These are phyloP conservation scores for Lepidostoma basale DNA, from an alignment of 1,140 invertebrate genomes.

Conservation along the genomic window DNA sequence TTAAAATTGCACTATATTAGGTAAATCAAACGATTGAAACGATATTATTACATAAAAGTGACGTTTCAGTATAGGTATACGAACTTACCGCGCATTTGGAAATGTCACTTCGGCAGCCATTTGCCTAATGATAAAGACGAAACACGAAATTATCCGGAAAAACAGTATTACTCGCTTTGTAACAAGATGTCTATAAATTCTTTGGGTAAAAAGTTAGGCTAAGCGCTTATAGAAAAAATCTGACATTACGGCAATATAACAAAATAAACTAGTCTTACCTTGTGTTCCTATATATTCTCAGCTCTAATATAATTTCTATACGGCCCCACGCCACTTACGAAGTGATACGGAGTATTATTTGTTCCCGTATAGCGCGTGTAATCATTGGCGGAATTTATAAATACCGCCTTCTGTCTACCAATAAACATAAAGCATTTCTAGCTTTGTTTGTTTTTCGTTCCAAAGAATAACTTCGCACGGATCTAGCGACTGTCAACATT, in stretches of 20 bases:
- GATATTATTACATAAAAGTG: conserved; percentile 13
- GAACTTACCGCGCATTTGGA: conserved; percentile 39
- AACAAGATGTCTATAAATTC: neutral
- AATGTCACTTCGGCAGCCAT: conserved; percentile 61
- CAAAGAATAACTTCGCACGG: neutral
- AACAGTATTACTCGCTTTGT: conserved; percentile 10
- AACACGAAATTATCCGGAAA: conserved; percentile 28
- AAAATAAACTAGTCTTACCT: conserved; percentile 35
- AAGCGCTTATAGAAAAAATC: conserved; percentile 10
- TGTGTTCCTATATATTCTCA: conserved; percentile 30
- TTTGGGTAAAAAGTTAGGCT: neutral
- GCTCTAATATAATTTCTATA: conserved; percentile 34
- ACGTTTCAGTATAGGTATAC: conserved; percentile 21
- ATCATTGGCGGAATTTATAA: conserved; percentile 40
- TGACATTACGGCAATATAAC: conserved; percentile 20
- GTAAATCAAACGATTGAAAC: neutral
- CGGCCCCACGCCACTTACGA: conserved; percentile 32
- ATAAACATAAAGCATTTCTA: conserved; percentile 37
- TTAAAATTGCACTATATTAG: neutral
- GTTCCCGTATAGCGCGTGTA: conserved; percentile 6
- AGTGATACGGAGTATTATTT: conserved; percentile 29
- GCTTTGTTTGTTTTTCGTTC: conserved; percentile 30
- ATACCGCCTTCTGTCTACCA: conserved; percentile 36
- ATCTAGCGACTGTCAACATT: neutral
- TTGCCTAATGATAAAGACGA: conserved; percentile 51